phyloP scores from a whole-genome alignment of 2,797 vertebrate species.

The Phataginus tetradactyla region DNA sequence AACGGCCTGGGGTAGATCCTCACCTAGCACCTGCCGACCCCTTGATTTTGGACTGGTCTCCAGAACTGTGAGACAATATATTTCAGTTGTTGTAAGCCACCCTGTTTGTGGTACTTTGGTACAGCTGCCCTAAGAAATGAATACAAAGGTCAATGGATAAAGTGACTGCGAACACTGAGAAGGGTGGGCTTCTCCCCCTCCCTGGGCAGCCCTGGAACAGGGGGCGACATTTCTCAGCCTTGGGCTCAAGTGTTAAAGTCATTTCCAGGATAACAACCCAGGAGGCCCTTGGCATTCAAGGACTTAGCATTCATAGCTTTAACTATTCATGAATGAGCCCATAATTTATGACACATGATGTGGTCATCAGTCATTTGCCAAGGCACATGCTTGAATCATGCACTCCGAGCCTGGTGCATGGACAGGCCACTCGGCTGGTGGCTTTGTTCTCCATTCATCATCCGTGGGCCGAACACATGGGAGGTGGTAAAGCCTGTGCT shows the following conservation, averaged over 20 bases:
- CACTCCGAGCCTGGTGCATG: neutral
- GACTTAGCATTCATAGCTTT: neutral
- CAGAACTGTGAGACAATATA: neutral
- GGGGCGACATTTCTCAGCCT: neutral
- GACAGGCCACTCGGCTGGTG: neutral
- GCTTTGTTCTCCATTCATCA: neutral
- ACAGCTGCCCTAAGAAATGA: neutral
- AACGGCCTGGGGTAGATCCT: neutral
- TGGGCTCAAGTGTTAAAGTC: neutral
- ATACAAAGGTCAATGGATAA: neutral
- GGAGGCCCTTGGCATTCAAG: neutral
- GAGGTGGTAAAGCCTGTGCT: neutral
- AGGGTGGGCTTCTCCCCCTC: rapidly evolving
- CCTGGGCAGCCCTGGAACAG: neutral
- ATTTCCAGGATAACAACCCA: neutral
- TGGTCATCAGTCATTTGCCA: neutral
- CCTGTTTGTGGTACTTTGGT: neutral
- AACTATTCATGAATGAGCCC: neutral
- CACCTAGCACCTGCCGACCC: rapidly evolving
- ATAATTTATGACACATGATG: neutral
- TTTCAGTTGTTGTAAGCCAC: neutral
- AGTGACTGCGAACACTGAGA: neutral
- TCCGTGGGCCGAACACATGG: neutral
- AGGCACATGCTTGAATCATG: neutral
- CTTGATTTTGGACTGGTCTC: neutral